phyloP scores from a whole-genome alignment of 2,888 invertebrate genomes.

The Drosophila lacicola region DNA sequence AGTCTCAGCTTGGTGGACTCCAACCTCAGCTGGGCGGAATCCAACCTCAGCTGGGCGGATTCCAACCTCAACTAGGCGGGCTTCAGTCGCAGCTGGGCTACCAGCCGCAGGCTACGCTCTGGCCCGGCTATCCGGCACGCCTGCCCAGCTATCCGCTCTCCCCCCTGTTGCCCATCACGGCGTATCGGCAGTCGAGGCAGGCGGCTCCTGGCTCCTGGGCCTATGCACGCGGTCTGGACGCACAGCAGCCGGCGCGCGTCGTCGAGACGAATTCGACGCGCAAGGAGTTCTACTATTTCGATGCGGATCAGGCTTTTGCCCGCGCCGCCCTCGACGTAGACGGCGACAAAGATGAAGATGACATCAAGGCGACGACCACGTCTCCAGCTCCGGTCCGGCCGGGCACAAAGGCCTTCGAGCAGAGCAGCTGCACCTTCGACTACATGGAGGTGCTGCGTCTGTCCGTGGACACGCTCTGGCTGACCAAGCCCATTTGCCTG shows the following conservation, averaged over 20 bases:
- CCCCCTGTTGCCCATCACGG: conserved; percentile 43
- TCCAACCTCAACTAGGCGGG: conserved; percentile 18
- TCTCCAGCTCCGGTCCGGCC: conserved; percentile 6
- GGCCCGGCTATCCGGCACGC: conserved; percentile 29
- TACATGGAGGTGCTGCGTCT: conserved; percentile 79
- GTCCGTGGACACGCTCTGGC: conserved; percentile 81
- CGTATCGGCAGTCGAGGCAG: conserved; percentile 64
- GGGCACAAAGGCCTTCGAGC: conserved; percentile 64
- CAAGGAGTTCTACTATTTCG: conserved; percentile 79
- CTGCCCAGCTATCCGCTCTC: conserved; percentile 35
- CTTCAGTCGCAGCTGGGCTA: conserved; percentile 28
- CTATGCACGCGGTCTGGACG: conserved; percentile 61
- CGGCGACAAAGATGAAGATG: conserved; percentile 43
- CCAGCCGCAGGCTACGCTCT: conserved; percentile 26
- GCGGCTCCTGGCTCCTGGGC: conserved; percentile 45
- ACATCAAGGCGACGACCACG: conserved; percentile 10
- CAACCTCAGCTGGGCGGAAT: conserved; percentile 6
- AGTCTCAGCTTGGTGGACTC: conserved; percentile 17
- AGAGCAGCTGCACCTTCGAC: conserved; percentile 79
- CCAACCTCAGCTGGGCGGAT: conserved; percentile 43
- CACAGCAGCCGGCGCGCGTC: conserved; percentile 72
- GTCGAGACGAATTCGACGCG: conserved; percentile 83
- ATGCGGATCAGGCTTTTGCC: conserved; percentile 71
- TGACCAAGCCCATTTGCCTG: conserved; percentile 81
- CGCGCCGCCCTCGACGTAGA: conserved; percentile 58